phyloP scores from a whole-genome alignment of 1,140 invertebrate genomes.

The Drosophila busckii region DNA sequence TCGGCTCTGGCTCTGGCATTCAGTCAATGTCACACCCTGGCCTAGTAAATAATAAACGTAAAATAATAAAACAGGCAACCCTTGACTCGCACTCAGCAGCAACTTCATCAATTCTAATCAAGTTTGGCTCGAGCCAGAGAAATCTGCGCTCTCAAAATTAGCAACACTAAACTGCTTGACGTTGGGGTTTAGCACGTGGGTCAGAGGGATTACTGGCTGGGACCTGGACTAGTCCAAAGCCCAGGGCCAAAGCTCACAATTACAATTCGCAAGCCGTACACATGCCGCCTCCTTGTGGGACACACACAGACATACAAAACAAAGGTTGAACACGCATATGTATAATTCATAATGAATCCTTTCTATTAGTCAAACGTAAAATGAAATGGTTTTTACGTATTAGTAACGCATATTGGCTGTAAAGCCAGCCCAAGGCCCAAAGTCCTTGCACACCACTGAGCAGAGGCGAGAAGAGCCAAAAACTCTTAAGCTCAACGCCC shows the following conservation, averaged over 20 bases:
- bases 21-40: neutral
- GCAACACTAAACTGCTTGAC: constrained; percentile 47
- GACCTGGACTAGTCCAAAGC: constrained; percentile 13
- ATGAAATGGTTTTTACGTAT: constrained; percentile 67
- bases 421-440: constrained; percentile 34
- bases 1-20: constrained; percentile 17
- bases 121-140: constrained; percentile 30
- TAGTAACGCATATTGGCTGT: constrained; percentile 66
- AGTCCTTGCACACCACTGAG: neutral
- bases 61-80: constrained; percentile 10
- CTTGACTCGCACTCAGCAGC: constrained; percentile 40
- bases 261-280: constrained; percentile 16
- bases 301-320: constrained; percentile 10
- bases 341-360: constrained; percentile 77
- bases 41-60: constrained; percentile 57
- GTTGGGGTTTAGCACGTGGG: neutral
- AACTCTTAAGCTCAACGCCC: constrained; percentile 45
- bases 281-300: constrained; percentile 24
- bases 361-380: constrained; percentile 76
- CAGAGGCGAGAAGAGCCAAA: constrained; percentile 17
- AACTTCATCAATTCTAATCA: constrained; percentile 75
- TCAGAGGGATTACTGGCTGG: constrained; percentile 9
- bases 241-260: constrained; percentile 38
- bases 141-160: constrained; percentile 72
- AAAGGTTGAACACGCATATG: constrained; percentile 48